Percentiles rank a stretch among this genome's conserved stretches.
phyloP scores from a whole-genome alignment of 2,113 vertebrate species.

The Laticauda laticaudata region DNA sequence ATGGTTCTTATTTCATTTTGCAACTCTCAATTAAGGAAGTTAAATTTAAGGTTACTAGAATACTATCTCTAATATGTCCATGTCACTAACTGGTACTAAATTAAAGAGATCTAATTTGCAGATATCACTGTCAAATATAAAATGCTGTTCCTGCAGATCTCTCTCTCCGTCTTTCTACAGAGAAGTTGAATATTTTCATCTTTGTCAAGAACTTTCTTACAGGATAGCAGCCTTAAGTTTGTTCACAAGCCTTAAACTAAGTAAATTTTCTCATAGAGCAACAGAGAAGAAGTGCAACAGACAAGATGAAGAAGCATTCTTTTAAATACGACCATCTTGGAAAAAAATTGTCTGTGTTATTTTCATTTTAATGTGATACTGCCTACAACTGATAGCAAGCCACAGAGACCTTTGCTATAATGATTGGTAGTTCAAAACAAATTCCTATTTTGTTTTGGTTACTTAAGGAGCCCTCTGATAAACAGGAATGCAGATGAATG shows the following conservation, averaged over 20 bases:
- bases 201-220: neutral
- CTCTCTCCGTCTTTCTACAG: neutral
- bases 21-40: neutral
- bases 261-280: fast-evolving
- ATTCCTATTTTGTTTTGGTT: constrained; percentile 57
- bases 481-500: constrained; percentile 50
- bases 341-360: constrained; percentile 43
- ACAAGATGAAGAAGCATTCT: neutral
- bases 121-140: neutral
- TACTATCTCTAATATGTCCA: neutral
- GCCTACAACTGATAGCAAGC: constrained; percentile 52
- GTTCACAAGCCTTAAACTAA: neutral
- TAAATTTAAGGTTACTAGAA: neutral
- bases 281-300: neutral
- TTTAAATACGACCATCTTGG: constrained; percentile 14
- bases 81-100: neutral
- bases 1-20: neutral
- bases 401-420: neutral
- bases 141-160: neutral
- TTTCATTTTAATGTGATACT: constrained; percentile 34
- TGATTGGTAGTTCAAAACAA: constrained; percentile 61
- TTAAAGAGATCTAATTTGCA: neutral
- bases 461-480: constrained; percentile 67
- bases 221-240: neutral
- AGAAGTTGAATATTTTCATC: neutral